Percentiles rank a stretch among this genome's conserved stretches.
Conservation (phyloP, 53 echinoderm and acorn worm species). For the Actinopyga echinites region DNA sequence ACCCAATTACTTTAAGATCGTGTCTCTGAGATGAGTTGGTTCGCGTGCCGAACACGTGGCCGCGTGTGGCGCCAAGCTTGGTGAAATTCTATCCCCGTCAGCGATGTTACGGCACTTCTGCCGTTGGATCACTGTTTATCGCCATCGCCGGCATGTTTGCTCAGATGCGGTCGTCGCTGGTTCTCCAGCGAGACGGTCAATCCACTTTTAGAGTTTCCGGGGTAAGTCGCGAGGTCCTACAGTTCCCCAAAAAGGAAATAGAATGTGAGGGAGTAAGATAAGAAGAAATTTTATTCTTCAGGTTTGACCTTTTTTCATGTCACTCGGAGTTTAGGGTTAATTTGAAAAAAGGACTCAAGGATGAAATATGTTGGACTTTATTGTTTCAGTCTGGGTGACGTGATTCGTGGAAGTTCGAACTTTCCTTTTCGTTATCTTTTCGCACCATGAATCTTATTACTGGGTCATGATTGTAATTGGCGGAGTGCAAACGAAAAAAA, state of each 20-base stretch:
- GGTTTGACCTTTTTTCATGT: neutral
- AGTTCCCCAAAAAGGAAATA: slow-evolving; percentile 30
- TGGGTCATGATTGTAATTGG: too few relatives aligned
- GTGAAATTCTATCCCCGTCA: slow-evolving; percentile 21
- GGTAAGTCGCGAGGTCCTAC: neutral
- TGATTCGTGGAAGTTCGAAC: neutral
- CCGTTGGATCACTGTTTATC: neutral
- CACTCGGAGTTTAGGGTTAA: too few relatives aligned
- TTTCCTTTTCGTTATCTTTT: neutral
- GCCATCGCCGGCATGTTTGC: neutral
- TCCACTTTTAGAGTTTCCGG: slow-evolving; percentile 6
- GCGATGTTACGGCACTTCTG: too few relatives aligned
- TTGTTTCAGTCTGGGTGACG: neutral
- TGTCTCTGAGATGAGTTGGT: neutral
- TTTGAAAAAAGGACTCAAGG: too few relatives aligned
- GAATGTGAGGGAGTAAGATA: slow-evolving; percentile 13
- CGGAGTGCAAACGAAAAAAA: too few relatives aligned
- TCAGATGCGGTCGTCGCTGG: slow-evolving; percentile 24
- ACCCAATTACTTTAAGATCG: neutral
- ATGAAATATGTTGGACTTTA: too few relatives aligned
- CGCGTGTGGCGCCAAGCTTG: slow-evolving; percentile 26
- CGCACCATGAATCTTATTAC: too few relatives aligned
- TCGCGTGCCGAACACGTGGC: slow-evolving; percentile 35
- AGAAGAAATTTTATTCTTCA: neutral
- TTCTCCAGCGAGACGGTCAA: slow-evolving; percentile 19